Conservation (phyloP, 23 tunicate species). For the Ascidia mentula region DNA sequence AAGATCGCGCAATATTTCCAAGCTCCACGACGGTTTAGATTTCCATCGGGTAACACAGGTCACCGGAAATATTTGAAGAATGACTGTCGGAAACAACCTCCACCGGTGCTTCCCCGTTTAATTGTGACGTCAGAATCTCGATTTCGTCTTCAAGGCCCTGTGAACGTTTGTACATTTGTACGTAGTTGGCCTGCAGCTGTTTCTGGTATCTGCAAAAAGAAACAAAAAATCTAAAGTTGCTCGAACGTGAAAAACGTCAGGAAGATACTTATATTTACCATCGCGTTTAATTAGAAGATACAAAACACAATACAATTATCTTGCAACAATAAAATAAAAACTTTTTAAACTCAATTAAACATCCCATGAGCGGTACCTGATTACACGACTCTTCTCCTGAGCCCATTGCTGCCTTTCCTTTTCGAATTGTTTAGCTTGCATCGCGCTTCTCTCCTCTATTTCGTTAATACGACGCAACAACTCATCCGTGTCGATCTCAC, state of each 20-base stretch:
- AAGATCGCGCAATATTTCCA: not conserved
- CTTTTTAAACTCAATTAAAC: too few relatives aligned
- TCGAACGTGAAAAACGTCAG: too few relatives aligned
- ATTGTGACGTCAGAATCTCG: conserved; percentile 23
- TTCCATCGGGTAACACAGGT: conserved; percentile 45
- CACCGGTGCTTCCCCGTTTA: not conserved
- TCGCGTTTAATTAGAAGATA: too few relatives aligned
- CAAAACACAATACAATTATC: too few relatives aligned
- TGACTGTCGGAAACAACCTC: not conserved
- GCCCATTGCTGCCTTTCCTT: conserved; percentile 38
- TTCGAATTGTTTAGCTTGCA: conserved; percentile 22
- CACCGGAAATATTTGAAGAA: not conserved
- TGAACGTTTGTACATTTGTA: conserved; percentile 38
- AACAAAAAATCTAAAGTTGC: too few relatives aligned
- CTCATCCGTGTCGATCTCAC: conserved; percentile 26
- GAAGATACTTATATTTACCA: too few relatives aligned
- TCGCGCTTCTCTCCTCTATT: conserved; percentile 21
- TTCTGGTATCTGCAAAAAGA: conserved; percentile 41
- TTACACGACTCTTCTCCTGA: conserved; percentile 11
- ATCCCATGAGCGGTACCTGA: conserved; percentile 17
- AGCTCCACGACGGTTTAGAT: not conserved
- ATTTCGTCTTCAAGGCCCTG: conserved; percentile 41
- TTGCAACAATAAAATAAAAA: too few relatives aligned
- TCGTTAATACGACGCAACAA: conserved; percentile 21
- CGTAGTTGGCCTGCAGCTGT: conserved; percentile 46